Evolutionary conservation across 2,797 vertebrate genomes (phyloP).

Genomic region (Limosa lapponica): DNA sequence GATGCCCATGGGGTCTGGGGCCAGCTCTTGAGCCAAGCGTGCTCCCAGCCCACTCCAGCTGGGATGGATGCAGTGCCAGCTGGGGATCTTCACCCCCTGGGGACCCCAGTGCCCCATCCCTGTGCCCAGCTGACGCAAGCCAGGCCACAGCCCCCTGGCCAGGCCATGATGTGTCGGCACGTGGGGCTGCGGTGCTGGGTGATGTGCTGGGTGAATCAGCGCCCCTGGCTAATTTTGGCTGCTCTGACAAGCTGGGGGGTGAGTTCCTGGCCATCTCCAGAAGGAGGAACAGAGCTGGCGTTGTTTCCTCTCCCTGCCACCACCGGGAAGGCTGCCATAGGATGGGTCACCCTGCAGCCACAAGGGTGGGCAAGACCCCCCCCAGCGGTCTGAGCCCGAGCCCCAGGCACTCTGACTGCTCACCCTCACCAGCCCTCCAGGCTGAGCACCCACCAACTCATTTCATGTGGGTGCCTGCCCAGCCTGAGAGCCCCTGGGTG

Average conservation of each 20-base stretch:
- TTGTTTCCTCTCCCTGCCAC: neutral
- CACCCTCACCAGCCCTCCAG: neutral
- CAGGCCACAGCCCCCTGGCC: neutral
- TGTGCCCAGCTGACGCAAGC: neutral
- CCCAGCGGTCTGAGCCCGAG: neutral
- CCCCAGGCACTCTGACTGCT: neutral
- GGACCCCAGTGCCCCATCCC: neutral
- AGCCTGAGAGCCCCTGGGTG: neutral
- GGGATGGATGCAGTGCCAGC: neutral
- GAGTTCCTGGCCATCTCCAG: neutral
- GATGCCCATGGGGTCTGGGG: neutral
- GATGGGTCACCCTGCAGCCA: rapidly evolving
- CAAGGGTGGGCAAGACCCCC: rapidly evolving
- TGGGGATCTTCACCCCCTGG: neutral
- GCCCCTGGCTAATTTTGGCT: constrained; percentile 18
- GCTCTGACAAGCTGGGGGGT: neutral
- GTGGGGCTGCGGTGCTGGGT: neutral
- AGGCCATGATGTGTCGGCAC: neutral
- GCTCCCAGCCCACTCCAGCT: neutral
- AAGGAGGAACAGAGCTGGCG: neutral
- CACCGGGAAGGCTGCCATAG: neutral
- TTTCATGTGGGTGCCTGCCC: neutral
- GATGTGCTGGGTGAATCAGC: constrained; percentile 22
- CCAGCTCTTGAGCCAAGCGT: neutral
- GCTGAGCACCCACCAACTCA: neutral